Conservation (phyloP, 2,113 vertebrate species). For the Odobenus rosmarus region DNA sequence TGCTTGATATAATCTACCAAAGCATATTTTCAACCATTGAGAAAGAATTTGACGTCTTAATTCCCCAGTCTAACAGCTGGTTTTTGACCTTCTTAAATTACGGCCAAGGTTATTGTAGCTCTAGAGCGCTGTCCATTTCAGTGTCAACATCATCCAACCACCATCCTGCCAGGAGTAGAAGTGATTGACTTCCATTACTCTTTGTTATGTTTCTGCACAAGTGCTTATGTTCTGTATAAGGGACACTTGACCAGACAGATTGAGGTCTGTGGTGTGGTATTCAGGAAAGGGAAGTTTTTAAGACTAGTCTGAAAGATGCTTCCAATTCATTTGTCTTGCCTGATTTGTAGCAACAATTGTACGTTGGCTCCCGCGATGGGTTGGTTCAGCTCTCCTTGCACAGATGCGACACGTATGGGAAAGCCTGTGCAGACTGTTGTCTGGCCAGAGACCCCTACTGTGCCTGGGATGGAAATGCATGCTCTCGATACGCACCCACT, state of each 20-base stretch:
- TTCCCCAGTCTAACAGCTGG: conserved; percentile 53
- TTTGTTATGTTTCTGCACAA: conserved; percentile 11
- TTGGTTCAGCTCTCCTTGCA: conserved; percentile 96
- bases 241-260: neutral
- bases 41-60: conserved; percentile 64
- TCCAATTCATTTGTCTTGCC: conserved; percentile 83
- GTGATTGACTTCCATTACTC: neutral
- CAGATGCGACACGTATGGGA: conserved; percentile 96
- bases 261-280: conserved; percentile 50
- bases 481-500: conserved; percentile 94
- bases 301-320: conserved; percentile 50
- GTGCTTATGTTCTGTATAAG: neutral
- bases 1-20: conserved; percentile 24
- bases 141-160: neutral
- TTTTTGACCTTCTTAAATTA: conserved; percentile 56
- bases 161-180: neutral
- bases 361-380: conserved; percentile 93
- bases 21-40: conserved; percentile 1
- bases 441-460: conserved; percentile 98
- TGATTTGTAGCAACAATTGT: conserved; percentile 96
- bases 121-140: conserved; percentile 61
- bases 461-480: conserved; percentile 96
- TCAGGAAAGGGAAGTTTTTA: conserved; percentile 63
- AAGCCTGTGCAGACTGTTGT: conserved; percentile 97
- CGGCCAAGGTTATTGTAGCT: conserved; percentile 48